Evolutionary conservation across 2,888 invertebrate genomes (phyloP).

Genomic region (Cantharis lateralis): DNA sequence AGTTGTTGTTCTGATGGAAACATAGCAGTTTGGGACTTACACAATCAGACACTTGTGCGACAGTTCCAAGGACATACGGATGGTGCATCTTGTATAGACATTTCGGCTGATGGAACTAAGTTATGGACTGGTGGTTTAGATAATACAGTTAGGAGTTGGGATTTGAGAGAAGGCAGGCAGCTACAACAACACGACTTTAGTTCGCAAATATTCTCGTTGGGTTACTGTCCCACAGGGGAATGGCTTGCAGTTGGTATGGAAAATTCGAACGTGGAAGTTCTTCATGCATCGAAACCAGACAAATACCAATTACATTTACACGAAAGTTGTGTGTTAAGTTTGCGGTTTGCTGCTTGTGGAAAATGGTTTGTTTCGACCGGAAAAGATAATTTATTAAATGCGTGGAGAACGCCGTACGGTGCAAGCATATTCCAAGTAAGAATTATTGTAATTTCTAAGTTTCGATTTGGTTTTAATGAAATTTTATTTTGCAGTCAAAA

Average conservation of each 20-base stretch:
- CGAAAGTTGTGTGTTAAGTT: slow-evolving; percentile 92
- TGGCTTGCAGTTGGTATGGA: slow-evolving; percentile 98
- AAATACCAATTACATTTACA: slow-evolving; percentile 95
- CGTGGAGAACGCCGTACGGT: slow-evolving; percentile 94
- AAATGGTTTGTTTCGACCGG: slow-evolving; percentile 97
- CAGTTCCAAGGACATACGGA: slow-evolving; percentile 93
- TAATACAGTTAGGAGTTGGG: slow-evolving; percentile 91
- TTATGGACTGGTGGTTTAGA: slow-evolving; percentile 96
- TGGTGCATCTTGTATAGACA: slow-evolving; percentile 95
- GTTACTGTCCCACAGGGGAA: slow-evolving; percentile 93
- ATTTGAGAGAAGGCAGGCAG: slow-evolving; percentile 88
- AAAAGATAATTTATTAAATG: slow-evolving; percentile 91
- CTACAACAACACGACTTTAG: slow-evolving; percentile 92
- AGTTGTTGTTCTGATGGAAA: slow-evolving; percentile 97
- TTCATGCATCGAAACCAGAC: slow-evolving; percentile 87
- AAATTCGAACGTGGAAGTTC: slow-evolving; percentile 91
- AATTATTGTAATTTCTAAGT: not conserved
- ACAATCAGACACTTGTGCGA: slow-evolving; percentile 89
- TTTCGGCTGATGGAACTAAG: slow-evolving; percentile 89
- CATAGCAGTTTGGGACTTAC: slow-evolving; percentile 97
- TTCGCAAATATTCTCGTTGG: slow-evolving; percentile 92
- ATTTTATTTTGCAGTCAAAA: slow-evolving; percentile 71
- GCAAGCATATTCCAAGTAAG: slow-evolving; percentile 91
- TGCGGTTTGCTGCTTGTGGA: slow-evolving; percentile 90
- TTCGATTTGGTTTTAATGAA: not conserved